Conservation (phyloP, 2,113 vertebrate species). For the Eurystomus gularis region DNA sequence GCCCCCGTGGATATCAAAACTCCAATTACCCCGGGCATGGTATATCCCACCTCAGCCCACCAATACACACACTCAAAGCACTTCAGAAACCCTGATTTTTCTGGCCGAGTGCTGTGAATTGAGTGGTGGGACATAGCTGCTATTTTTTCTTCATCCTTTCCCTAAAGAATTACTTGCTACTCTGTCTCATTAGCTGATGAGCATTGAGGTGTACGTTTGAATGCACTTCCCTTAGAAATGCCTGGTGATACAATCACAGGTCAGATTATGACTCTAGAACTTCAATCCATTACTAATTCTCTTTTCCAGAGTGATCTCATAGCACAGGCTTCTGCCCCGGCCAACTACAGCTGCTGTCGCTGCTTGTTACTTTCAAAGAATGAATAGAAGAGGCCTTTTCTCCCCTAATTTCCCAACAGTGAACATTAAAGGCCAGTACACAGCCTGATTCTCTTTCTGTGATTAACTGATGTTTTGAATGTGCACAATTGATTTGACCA, state of each 20-base stretch:
- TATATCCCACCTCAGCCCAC: background rate
- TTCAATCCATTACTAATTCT: background rate
- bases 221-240: background rate
- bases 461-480: background rate
- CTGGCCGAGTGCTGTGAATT: background rate
- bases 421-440: background rate
- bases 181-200: background rate
- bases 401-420: background rate
- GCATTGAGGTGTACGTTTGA: background rate
- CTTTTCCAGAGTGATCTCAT: slow-evolving; percentile 4
- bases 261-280: background rate
- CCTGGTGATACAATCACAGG: background rate
- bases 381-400: background rate
- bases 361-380: background rate
- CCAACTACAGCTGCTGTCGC: background rate
- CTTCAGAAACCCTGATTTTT: background rate
- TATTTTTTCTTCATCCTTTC: background rate
- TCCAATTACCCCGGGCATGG: background rate
- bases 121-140: background rate
- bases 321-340: background rate
- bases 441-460: background rate
- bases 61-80: background rate
- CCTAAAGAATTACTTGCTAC: background rate
- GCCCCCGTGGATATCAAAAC: background rate
- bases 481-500: background rate